phyloP scores from a whole-genome alignment of 2,888 invertebrate genomes.

The Parasteatoda lunata region DNA sequence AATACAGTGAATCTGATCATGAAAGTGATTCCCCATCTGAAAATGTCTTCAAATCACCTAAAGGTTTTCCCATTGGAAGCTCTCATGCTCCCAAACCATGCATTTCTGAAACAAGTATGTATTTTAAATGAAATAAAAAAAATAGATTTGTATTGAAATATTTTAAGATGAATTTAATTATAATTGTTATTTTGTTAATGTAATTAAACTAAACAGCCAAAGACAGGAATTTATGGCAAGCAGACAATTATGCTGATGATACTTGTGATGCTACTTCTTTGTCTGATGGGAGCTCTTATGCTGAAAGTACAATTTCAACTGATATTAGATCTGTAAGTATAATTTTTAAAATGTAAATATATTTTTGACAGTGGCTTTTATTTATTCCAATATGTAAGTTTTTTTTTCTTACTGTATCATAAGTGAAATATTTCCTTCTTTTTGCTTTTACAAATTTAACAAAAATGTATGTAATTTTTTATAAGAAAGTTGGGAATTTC shows the following conservation, averaged over 20 bases:
- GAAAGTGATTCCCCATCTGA: background rate
- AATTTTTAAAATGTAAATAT: background rate
- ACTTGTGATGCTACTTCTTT: background rate
- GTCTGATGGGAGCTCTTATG: background rate
- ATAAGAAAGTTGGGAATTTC: too few species aligned
- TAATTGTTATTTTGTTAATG: background rate
- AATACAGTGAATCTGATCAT: conserved; percentile 2
- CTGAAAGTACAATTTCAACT: background rate
- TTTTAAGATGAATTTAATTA: background rate
- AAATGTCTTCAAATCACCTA: background rate
- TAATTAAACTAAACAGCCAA: too few species aligned
- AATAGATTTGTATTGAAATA: background rate
- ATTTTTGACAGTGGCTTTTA: too few species aligned
- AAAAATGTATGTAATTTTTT: too few species aligned
- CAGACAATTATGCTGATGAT: background rate
- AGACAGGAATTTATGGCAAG: background rate
- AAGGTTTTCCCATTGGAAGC: background rate
- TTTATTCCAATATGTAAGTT: too few species aligned
- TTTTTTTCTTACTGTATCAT: too few species aligned
- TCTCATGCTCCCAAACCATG: background rate
- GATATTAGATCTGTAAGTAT: background rate
- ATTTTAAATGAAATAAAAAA: background rate
- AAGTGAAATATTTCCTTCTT: too few species aligned
- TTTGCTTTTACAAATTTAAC: too few species aligned
- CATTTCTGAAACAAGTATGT: background rate